Evolutionary conservation across 2,888 invertebrate genomes (phyloP).

Genomic region (Sesia apiformis): DNA sequence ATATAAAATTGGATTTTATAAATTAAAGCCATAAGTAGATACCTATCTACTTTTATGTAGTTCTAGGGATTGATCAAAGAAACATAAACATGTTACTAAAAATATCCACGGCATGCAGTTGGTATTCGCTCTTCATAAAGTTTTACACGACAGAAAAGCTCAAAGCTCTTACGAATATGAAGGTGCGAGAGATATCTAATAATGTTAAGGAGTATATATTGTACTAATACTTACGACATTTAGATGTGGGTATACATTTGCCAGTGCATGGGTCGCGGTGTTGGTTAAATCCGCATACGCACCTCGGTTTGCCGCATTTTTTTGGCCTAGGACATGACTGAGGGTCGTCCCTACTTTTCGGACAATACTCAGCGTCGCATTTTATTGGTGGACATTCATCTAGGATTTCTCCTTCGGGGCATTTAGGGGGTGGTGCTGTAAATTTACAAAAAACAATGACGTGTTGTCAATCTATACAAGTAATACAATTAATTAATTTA

Average conservation of each 20-base stretch:
- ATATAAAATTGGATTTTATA: no score
- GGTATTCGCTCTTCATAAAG: no score
- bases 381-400: constrained; percentile 9
- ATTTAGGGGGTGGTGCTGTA: background rate
- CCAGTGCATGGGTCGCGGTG: constrained; percentile 12
- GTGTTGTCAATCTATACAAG: background rate
- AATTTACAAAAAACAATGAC: no score
- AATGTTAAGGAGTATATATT: background rate
- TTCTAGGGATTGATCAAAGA: no score
- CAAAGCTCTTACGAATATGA: no score
- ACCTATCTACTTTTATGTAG: no score
- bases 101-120: no score
- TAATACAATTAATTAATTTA: background rate
- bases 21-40: no score
- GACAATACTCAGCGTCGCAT: constrained; percentile 15
- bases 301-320: constrained; percentile 14
- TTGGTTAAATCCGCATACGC: constrained; percentile 13
- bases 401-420: constrained; percentile 8
- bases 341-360: constrained; percentile 6
- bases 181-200: no score
- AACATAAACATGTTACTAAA: no score
- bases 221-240: constrained; percentile 7
- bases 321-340: constrained; percentile 9
- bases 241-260: constrained; percentile 12
- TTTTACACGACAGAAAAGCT: no score